Base-by-base conservation (phyloP, 2,797 vertebrate genomes). In the Dendrocincla tyrannina region DNA sequence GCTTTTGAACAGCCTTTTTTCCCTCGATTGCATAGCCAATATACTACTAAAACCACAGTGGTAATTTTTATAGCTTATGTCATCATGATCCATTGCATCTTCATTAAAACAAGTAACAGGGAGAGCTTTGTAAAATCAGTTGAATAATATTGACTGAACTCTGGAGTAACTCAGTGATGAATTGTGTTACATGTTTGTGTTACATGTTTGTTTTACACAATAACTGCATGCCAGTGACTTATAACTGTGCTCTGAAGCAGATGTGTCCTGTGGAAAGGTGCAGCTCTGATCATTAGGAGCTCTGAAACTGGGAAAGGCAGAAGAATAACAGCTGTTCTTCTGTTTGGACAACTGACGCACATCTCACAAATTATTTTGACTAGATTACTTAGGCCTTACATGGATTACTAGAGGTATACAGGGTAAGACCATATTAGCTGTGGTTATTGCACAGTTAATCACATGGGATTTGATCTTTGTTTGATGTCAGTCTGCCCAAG, bases 391-490 rank as follows among this genome's bases (percentile, higher is more conserved):
- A 50, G 58, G 63, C 62, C 42, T 91, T 81, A 74, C 7, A 7
- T 6, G 24, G 84, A 72, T 94, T 94, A 87, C 75, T 79, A 32
- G 50, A 88, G 17, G 35, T 68, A 86, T 68, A 77, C 53, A 56
- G 60, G 37, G 55, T 84, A 90, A 95, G 17, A 87, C 66, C 35
- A 49, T 64, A 93, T 84, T 81, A 95, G 32, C 66, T 91, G 76
- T 15, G 58, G 85, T 77, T 88, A 85, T 75, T 81, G 58, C 83
- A 70, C 35, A 74, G 85, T 91, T 88, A 88, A 84, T 94, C 88
- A 28, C 30, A 20, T 15, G n/a, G 69, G 80, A 88, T 91, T 88
- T 90, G 62, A 72, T 93, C 76, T 88, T 81, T 1, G 4, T 10
- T 17, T 74, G 37, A 50, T 90, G 18, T 75, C 62, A 78, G 28